Evolutionary conservation across 2,113 vertebrate species (phyloP).

Genomic region (Amphiprion percula): DNA sequence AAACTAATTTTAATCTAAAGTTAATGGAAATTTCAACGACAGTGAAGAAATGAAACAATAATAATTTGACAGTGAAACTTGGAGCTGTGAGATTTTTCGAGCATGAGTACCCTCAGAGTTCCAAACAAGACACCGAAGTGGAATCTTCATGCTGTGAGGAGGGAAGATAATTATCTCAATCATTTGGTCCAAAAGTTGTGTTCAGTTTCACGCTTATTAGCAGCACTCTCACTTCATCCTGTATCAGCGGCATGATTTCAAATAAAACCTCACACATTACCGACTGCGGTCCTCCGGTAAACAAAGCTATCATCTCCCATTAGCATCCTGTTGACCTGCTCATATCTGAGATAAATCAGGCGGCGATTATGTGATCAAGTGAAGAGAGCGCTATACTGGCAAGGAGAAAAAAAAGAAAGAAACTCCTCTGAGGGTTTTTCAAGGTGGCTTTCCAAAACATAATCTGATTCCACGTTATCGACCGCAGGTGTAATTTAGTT

Average conservation of each 20-base stretch:
- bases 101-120: not conserved
- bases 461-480: constrained; percentile 4
- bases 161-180: constrained; percentile 40
- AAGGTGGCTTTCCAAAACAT: constrained; percentile 10
- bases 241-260: not conserved
- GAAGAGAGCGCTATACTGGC: constrained; percentile 26
- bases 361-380: constrained; percentile 60
- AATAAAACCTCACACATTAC: not conserved
- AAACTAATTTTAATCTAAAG: not conserved
- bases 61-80: not conserved
- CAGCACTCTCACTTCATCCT: constrained; percentile 4
- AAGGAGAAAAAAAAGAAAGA: not conserved
- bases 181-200: constrained; percentile 15
- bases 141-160: not conserved
- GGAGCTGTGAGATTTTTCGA: not conserved
- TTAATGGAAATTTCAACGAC: not conserved
- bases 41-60: not conserved
- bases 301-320: constrained; percentile 67
- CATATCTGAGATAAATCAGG: constrained; percentile 66
- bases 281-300: constrained; percentile 28
- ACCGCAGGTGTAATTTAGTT: not conserved
- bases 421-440: constrained; percentile 1
- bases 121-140: not conserved
- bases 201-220: not conserved
- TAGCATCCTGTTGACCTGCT: constrained; percentile 67